These are phyloP conservation scores for Tapirus terrestris DNA, from an alignment of 2,113 vertebrate species.

Conservation along the genomic window DNA sequence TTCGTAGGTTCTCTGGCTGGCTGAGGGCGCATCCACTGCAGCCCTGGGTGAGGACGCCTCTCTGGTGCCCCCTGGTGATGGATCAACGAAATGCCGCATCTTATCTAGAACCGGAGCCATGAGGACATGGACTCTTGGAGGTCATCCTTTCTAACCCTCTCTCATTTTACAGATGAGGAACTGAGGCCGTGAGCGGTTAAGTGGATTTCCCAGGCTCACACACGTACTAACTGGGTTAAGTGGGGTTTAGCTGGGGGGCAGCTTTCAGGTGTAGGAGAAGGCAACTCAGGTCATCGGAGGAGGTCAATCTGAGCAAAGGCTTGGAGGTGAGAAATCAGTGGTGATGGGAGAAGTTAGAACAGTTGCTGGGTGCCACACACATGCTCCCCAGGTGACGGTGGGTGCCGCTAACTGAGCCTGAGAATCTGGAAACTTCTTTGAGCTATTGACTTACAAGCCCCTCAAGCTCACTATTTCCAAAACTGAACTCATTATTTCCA, in stretches of 20 bases:
- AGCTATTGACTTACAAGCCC: not conserved
- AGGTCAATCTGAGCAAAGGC: not conserved
- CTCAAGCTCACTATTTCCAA: not conserved
- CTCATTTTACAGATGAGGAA: not conserved
- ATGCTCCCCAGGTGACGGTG: not conserved
- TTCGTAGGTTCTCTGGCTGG: accelerated
- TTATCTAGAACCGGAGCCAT: not conserved
- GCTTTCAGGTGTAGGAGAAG: not conserved
- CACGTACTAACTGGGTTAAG: not conserved
- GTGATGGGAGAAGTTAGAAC: not conserved
- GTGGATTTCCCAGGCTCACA: not conserved
- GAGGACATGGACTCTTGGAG: accelerated
- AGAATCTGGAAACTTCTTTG: not conserved
- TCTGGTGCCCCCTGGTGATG: not conserved
- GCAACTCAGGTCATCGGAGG: not conserved
- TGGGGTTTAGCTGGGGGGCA: not conserved
- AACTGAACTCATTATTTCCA: not conserved
- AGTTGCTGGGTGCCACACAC: not conserved
- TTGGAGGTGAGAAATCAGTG: not conserved
- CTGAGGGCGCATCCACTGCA: accelerated
- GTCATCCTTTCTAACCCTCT: too few species aligned
- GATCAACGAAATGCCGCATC: accelerated
- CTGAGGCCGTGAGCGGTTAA: accelerated
- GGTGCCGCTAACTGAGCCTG: too few species aligned
- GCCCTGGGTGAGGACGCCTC: accelerated